phyloP scores from a whole-genome alignment of 2,113 vertebrate genomes.

The Gallinago paraguaiae region DNA sequence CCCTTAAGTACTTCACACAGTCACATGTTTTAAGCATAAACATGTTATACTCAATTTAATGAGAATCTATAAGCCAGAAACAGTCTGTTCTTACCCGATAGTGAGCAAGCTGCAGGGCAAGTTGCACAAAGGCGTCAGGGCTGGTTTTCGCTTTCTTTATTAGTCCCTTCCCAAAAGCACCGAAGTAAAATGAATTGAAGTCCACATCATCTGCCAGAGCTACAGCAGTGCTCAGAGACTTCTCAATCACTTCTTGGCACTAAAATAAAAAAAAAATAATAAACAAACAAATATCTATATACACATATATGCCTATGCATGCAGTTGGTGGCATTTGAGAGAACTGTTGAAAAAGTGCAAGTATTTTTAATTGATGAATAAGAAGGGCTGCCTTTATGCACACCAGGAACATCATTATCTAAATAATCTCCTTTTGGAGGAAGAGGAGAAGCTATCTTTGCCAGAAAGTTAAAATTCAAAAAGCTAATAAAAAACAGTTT shows the following conservation, averaged over 20 bases:
- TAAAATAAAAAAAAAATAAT: conserved; percentile 29
- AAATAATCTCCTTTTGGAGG: background rate
- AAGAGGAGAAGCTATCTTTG: background rate
- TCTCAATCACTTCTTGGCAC: conserved; percentile 88
- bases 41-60: background rate
- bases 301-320: background rate
- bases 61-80: background rate
- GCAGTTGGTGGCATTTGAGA: background rate
- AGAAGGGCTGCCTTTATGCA: background rate
- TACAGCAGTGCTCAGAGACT: conserved; percentile 79
- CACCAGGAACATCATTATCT: background rate
- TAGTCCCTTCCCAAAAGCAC: conserved; percentile 88
- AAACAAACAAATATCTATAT: background rate
- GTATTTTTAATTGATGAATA: background rate
- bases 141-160: conserved; percentile 94
- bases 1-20: background rate
- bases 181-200: conserved; percentile 85
- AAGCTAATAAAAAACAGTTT: background rate
- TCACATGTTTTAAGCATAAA: background rate
- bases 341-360: background rate
- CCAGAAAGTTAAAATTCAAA: background rate
- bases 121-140: conserved; percentile 93
- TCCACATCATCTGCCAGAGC: conserved; percentile 90
- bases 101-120: conserved; percentile 93
- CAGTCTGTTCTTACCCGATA: conserved; percentile 79